phyloP scores from a whole-genome alignment of 2,888 invertebrate species.

The Unio delphinus region DNA sequence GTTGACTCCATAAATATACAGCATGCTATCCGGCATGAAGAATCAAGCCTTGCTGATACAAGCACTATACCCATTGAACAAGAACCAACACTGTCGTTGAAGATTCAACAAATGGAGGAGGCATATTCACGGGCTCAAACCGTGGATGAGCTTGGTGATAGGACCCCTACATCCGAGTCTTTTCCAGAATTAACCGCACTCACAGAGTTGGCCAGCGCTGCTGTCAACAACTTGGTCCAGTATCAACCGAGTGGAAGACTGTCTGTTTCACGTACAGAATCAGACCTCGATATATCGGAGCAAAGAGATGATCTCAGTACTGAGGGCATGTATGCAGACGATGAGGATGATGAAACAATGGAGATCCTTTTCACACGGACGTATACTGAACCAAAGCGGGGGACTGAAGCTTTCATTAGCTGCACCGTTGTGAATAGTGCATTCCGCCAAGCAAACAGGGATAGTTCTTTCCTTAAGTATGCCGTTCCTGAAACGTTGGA shows the following conservation, averaged over 20 bases:
- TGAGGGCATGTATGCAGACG: slow-evolving; percentile 61
- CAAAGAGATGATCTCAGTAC: slow-evolving; percentile 57
- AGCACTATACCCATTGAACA: too few relatives aligned
- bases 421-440: slow-evolving; percentile 38
- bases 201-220: slow-evolving; percentile 18
- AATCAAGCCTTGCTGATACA: too few relatives aligned
- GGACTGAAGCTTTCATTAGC: slow-evolving; percentile 41
- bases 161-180: slow-evolving; percentile 36
- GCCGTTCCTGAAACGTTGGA: slow-evolving; percentile 45
- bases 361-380: slow-evolving; percentile 53
- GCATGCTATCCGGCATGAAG: too few relatives aligned
- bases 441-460: slow-evolving; percentile 25
- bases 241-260: slow-evolving; percentile 27
- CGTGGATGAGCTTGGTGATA: slow-evolving; percentile 41
- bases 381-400: slow-evolving; percentile 48
- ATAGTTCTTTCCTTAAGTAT: slow-evolving; percentile 20
- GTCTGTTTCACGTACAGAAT: slow-evolving; percentile 49
- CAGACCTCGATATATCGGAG: slow-evolving; percentile 62
- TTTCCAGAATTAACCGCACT: slow-evolving; percentile 23
- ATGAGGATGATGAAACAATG: slow-evolving; percentile 56
- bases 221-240: slow-evolving; percentile 20
- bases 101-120: too few relatives aligned
- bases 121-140: slow-evolving; percentile 4
- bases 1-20: too few relatives aligned
- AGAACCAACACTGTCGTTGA: too few relatives aligned